phyloP scores from a whole-genome alignment of 2,113 vertebrate species.

The Macrotis lagotis region DNA sequence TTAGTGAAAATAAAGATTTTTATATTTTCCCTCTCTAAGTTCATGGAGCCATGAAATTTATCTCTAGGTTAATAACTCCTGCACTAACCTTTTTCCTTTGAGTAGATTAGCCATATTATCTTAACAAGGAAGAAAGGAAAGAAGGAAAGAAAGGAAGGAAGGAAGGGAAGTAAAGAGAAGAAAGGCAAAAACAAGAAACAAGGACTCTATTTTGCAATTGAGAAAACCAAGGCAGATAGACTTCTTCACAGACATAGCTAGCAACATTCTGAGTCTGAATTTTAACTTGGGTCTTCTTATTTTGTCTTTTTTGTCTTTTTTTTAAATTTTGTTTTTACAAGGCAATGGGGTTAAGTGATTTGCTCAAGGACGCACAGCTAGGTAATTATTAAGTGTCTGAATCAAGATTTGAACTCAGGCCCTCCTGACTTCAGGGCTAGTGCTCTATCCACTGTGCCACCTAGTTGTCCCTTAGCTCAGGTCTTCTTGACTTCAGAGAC shows the following conservation, averaged over 20 bases:
- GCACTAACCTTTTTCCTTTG: neutral
- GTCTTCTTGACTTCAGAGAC: neutral
- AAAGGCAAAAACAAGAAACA: neutral
- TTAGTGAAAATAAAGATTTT: neutral
- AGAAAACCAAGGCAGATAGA: neutral
- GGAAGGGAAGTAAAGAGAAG: neutral
- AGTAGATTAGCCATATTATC: neutral
- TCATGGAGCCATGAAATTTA: neutral
- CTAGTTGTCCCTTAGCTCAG: no score
- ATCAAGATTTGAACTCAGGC: no score
- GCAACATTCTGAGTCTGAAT: neutral
- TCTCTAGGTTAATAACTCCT: neutral
- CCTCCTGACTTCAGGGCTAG: no score
- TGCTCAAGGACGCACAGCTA: no score
- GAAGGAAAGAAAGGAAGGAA: neutral
- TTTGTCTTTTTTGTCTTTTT: no score
- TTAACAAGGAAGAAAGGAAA: neutral
- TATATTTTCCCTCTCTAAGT: neutral
- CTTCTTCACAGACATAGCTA: neutral
- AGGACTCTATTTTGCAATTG: neutral
- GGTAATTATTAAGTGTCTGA: no score
- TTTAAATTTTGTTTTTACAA: no score
- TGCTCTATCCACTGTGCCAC: no score
- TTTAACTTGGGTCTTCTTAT: neutral
- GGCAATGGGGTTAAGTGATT: no score